phyloP scores from a whole-genome alignment of 1,140 invertebrate species.

The Lithobius niger region DNA sequence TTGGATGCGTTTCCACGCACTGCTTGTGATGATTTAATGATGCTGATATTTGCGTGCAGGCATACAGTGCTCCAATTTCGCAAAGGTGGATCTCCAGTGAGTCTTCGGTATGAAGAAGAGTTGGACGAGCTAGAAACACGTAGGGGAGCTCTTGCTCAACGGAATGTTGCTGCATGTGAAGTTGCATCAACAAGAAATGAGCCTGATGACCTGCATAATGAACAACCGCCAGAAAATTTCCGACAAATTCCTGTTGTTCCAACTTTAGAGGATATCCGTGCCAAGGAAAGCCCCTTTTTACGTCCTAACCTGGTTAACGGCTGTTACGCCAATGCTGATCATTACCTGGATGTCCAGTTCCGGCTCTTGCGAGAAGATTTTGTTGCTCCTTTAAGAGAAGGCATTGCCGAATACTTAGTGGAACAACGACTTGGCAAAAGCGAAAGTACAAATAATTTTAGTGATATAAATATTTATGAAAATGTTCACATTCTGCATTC shows the following conservation, averaged over 20 bases:
- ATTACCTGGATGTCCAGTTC: slow-evolving; percentile 38
- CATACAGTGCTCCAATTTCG: background rate
- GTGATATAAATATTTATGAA: background rate
- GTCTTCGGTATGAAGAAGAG: background rate
- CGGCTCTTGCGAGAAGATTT: slow-evolving; percentile 36
- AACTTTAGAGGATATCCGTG: background rate
- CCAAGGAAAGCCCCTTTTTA: background rate
- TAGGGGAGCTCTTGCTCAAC: background rate
- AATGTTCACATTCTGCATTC: background rate
- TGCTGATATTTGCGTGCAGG: background rate
- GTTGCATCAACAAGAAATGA: background rate
- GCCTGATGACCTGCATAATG: background rate
- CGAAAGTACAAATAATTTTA: background rate
- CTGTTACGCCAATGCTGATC: slow-evolving; percentile 6
- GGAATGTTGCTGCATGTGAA: background rate
- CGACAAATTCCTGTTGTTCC: background rate
- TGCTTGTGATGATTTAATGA: background rate
- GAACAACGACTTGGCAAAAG: background rate
- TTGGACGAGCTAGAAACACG: background rate
- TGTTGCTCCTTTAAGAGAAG: slow-evolving; percentile 29
- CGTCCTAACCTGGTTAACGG: background rate
- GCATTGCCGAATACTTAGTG: slow-evolving; percentile 18
- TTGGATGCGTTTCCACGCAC: background rate
- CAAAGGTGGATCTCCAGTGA: background rate
- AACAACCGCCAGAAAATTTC: background rate